phyloP scores from a whole-genome alignment of 1,140 invertebrate genomes.

The Drosophila ananassae region DNA sequence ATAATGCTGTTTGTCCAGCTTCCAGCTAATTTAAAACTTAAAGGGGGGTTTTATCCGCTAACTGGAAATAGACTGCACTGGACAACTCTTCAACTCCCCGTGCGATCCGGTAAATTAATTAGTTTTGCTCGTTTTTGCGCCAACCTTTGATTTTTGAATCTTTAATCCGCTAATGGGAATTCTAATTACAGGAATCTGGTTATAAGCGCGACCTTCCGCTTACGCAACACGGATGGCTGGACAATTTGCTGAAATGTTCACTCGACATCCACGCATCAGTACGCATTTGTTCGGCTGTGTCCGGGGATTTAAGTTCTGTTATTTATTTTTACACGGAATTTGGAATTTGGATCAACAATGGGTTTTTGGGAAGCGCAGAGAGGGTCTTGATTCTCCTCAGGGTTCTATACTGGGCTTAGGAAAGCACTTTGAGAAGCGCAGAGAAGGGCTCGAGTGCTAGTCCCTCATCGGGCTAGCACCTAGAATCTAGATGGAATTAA shows the following conservation, averaged over 20 bases:
- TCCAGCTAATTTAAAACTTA: background rate
- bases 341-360: background rate
- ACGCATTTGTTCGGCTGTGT: background rate
- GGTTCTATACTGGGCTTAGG: too few relatives aligned
- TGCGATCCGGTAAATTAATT: background rate
- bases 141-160: background rate
- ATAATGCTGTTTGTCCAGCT: background rate
- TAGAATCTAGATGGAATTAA: background rate
- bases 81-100: background rate
- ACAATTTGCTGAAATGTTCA: background rate
- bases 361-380: background rate
- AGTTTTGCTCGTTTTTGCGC: background rate
- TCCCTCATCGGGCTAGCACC: too few relatives aligned
- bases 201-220: background rate
- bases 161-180: slow-evolving; percentile 3
- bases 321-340: background rate
- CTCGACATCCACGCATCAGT: background rate
- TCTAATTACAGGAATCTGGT: background rate
- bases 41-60: background rate
- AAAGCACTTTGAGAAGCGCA: too few relatives aligned
- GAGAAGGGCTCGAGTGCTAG: too few relatives aligned
- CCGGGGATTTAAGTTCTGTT: background rate
- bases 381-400: too few relatives aligned
- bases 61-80: background rate
- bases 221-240: background rate